These are phyloP conservation scores for Psophia crepitans DNA, from an alignment of 2,113 vertebrate genomes.

Conservation along the genomic window DNA sequence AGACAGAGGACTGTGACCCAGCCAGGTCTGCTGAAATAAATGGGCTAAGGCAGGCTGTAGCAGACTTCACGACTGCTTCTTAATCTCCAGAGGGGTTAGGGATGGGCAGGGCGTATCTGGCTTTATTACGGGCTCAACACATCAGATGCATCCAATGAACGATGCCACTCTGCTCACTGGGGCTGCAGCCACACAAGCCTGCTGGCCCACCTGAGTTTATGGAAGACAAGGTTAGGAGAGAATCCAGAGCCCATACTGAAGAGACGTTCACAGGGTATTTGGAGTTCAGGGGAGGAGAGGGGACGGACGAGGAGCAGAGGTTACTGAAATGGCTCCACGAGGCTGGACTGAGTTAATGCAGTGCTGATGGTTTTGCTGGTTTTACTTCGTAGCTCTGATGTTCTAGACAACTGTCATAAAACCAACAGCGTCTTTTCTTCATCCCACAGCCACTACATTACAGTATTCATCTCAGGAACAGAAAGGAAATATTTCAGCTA, in stretches of 20 bases:
- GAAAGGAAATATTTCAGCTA: not conserved
- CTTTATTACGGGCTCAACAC: not conserved
- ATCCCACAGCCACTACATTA: not conserved
- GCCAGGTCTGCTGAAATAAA: not conserved
- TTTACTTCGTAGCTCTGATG: not conserved
- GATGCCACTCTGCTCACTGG: not conserved
- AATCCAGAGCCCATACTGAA: not conserved
- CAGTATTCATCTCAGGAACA: not conserved
- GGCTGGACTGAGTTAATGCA: not conserved
- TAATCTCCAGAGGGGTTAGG: not conserved
- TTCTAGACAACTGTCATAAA: not conserved
- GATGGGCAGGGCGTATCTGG: not conserved
- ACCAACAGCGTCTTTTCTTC: not conserved
- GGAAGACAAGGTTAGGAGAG: not conserved
- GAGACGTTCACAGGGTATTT: accelerated
- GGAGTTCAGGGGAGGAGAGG: not conserved
- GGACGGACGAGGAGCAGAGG: not conserved
- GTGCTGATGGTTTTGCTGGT: not conserved
- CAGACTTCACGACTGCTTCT: not conserved
- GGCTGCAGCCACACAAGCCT: not conserved
- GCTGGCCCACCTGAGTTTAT: not conserved
- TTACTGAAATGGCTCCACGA: not conserved
- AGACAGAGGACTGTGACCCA: not conserved
- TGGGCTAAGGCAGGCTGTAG: not conserved
- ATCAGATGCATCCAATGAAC: not conserved